These are phyloP conservation scores for Drepanosiphum platanoidis DNA, from an alignment of 2,888 invertebrate species.

Conservation along the genomic window DNA sequence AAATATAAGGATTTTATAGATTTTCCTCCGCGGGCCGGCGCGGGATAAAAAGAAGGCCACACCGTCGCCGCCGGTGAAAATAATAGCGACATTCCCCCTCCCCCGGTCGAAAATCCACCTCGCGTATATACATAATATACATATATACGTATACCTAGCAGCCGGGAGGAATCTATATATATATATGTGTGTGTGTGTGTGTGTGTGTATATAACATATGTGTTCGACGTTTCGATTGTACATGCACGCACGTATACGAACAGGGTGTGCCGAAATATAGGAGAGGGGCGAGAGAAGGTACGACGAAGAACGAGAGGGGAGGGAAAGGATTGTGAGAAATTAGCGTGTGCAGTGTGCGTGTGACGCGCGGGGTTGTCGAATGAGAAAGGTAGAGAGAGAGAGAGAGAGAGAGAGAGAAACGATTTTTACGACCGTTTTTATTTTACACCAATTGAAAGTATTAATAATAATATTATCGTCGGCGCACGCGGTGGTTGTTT, in stretches of 20 bases:
- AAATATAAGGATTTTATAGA: neutral
- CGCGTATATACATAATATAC: neutral
- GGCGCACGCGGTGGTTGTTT: neutral
- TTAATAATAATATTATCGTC: slow-evolving; percentile 9
- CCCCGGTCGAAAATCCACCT: neutral
- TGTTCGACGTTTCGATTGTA: neutral
- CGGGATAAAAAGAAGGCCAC: neutral
- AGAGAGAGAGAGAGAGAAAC: neutral
- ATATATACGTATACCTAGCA: no score
- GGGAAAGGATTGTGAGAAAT: no score
- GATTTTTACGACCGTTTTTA: slow-evolving; percentile 29
- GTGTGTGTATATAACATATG: no score
- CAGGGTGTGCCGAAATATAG: no score
- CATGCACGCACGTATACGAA: neutral
- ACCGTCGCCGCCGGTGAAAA: neutral
- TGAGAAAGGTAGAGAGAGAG: neutral
- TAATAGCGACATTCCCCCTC: neutral
- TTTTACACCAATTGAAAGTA: slow-evolving; percentile 40
- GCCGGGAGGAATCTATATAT: no score
- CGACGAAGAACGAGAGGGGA: no score
- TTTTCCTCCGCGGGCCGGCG: neutral
- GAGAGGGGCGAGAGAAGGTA: no score
- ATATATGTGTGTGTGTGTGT: no score
- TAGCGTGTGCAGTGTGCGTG: no score
- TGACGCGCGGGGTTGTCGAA: no score